A percentile compares a stretch with the other conserved stretches of the same genome.
phyloP scores from a whole-genome alignment of 2,888 invertebrate genomes.

The Taphrorychus bicolor region DNA sequence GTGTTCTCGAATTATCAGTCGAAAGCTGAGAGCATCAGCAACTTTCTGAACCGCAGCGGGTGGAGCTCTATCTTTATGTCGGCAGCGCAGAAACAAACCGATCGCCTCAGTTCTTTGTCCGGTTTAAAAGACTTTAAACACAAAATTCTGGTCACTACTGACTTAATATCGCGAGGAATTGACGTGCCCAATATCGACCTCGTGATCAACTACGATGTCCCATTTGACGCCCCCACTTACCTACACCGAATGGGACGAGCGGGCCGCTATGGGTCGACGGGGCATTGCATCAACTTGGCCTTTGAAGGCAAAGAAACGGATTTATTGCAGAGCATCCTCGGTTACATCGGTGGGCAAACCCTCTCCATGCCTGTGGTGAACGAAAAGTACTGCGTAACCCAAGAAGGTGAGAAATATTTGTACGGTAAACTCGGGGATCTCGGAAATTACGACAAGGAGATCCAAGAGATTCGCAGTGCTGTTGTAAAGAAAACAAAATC shows the following conservation, averaged over 20 bases:
- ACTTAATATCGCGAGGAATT: slow-evolving; percentile 90
- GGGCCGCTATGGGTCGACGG: slow-evolving; percentile 90
- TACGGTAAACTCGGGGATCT: slow-evolving; percentile 22
- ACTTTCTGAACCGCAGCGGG: slow-evolving; percentile 72
- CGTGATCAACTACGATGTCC: slow-evolving; percentile 91
- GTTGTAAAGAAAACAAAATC: background rate
- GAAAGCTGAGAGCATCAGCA: slow-evolving; percentile 81
- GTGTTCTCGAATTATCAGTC: slow-evolving; percentile 90
- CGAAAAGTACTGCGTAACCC: slow-evolving; percentile 20
- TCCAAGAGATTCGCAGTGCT: slow-evolving; percentile 22
- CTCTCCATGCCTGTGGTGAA: slow-evolving; percentile 62
- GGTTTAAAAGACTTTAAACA: slow-evolving; percentile 82
- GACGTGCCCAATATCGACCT: slow-evolving; percentile 93
- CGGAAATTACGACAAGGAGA: slow-evolving; percentile 20
- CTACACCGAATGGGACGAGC: slow-evolving; percentile 95
- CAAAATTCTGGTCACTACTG: slow-evolving; percentile 89
- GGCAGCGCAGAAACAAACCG: slow-evolving; percentile 79
- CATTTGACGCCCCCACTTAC: slow-evolving; percentile 81
- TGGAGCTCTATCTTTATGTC: slow-evolving; percentile 82
- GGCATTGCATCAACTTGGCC: slow-evolving; percentile 78
- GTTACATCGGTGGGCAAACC: slow-evolving; percentile 63
- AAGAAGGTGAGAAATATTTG: slow-evolving; percentile 19
- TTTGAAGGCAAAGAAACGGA: slow-evolving; percentile 70
- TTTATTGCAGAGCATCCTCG: slow-evolving; percentile 66
- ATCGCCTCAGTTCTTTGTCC: slow-evolving; percentile 77